phyloP scores from a whole-genome alignment of 1,140 invertebrate genomes.

The Cherax destructor region DNA sequence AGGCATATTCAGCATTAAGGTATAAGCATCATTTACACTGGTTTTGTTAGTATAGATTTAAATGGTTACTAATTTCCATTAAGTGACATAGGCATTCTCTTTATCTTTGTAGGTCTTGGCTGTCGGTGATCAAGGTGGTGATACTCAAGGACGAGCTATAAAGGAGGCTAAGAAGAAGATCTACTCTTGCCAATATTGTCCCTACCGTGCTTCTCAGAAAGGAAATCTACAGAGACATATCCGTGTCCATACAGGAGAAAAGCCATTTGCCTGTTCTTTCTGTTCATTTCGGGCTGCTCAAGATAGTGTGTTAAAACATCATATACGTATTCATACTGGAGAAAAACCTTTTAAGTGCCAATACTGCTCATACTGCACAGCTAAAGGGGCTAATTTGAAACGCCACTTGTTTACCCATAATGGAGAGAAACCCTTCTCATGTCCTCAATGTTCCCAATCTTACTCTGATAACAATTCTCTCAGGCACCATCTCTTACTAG shows the following conservation, averaged over 20 bases:
- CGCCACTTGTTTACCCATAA: conserved; percentile 10
- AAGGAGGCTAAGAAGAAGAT: conserved; percentile 20
- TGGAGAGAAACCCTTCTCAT: conserved; percentile 1
- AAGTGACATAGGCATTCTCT: conserved; percentile 33
- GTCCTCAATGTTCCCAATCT: not conserved
- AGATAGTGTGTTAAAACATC: conserved; percentile 36
- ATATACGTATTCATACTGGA: conserved; percentile 33
- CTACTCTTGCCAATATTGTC: conserved; percentile 32
- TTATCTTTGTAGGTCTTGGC: conserved; percentile 28
- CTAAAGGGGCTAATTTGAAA: conserved; percentile 34
- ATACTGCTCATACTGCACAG: conserved; percentile 20
- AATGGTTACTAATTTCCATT: not conserved
- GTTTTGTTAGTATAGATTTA: not conserved
- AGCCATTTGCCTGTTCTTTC: conserved; percentile 46
- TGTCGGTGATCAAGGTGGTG: not conserved
- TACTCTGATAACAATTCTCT: not conserved
- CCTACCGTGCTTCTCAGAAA: conserved; percentile 40
- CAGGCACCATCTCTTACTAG: conserved; percentile 18
- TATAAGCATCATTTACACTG: not conserved
- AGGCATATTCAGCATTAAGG: not conserved
- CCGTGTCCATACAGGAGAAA: conserved; percentile 42
- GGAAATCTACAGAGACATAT: conserved; percentile 34
- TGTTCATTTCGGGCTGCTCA: conserved; percentile 38
- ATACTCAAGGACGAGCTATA: conserved; percentile 17
- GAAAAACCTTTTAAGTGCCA: conserved; percentile 36